These are phyloP conservation scores for Penaeus japonicus DNA, from an alignment of 1,140 invertebrate species.

Conservation along the genomic window DNA sequence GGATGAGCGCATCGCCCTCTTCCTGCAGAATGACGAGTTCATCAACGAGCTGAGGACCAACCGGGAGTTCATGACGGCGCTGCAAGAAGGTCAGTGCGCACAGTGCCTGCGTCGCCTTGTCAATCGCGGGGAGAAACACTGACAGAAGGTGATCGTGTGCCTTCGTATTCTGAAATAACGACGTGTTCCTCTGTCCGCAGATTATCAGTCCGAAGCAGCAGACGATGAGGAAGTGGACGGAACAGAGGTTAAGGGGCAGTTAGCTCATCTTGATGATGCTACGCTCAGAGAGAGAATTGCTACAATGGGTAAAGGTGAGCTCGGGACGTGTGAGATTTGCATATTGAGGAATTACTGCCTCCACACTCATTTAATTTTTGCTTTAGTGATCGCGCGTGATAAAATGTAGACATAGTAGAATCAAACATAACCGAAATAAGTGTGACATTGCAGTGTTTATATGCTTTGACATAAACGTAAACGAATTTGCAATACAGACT, in stretches of 20 bases:
- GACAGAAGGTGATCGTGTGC: neutral
- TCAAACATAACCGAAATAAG: neutral
- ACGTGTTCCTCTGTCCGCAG: neutral
- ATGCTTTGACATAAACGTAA: too few relatives aligned
- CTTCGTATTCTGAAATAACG: neutral
- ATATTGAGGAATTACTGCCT: neutral
- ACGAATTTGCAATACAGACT: too few relatives aligned
- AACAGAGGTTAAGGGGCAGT: constrained; percentile 24
- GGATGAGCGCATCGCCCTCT: constrained; percentile 85
- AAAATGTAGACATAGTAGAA: neutral
- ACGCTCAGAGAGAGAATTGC: constrained; percentile 58
- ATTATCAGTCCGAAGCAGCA: constrained; percentile 52
- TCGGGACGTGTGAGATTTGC: neutral
- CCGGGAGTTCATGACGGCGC: constrained; percentile 85
- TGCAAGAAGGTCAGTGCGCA: constrained; percentile 71
- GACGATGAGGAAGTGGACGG: constrained; percentile 39
- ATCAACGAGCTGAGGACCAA: constrained; percentile 87
- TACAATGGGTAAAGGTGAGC: constrained; percentile 59
- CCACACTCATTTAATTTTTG: neutral
- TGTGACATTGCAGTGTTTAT: neutral
- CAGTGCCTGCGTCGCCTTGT: neutral
- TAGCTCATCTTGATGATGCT: constrained; percentile 56
- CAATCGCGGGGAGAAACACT: neutral
- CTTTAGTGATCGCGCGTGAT: neutral
- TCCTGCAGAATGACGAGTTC: constrained; percentile 92